Conservation (phyloP, 2,113 vertebrate genomes). For the Pseudorhombus dupliciocellatus region DNA sequence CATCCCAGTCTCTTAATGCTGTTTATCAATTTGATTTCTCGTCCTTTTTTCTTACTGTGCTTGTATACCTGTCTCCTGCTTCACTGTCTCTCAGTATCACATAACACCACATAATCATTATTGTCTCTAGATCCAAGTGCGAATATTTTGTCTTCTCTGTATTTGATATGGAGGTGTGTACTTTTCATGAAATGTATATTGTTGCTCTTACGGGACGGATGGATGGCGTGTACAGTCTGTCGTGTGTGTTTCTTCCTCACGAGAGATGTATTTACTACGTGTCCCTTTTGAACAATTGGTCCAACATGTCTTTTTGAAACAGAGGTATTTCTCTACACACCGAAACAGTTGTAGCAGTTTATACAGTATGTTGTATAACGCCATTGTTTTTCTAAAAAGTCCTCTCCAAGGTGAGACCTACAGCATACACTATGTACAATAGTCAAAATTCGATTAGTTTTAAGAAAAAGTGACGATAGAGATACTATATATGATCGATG, state of each 20-base stretch:
- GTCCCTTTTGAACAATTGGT: constrained; percentile 74
- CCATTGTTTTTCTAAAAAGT: constrained; percentile 67
- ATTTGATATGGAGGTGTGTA: constrained; percentile 73
- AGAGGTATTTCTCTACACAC: constrained; percentile 76
- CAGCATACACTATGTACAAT: constrained; percentile 78
- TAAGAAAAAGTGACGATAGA: constrained; percentile 77
- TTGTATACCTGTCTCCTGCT: constrained; percentile 61
- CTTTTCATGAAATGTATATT: constrained; percentile 72
- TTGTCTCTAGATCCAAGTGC: constrained; percentile 71
- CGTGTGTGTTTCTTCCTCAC: constrained; percentile 61
- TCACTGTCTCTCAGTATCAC: constrained; percentile 63
- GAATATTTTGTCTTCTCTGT: constrained; percentile 74
- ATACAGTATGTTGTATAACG: constrained; percentile 78
- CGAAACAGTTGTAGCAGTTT: constrained; percentile 77
- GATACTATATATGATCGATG: constrained; percentile 83
- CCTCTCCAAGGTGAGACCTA: constrained; percentile 66
- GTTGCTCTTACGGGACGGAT: constrained; percentile 58
- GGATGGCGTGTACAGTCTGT: constrained; percentile 62
- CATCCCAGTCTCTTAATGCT: constrained; percentile 66
- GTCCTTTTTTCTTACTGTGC: constrained; percentile 61
- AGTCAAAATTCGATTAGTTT: constrained; percentile 79
- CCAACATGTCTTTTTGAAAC: constrained; percentile 75
- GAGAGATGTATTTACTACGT: constrained; percentile 67
- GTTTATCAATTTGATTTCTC: constrained; percentile 69
- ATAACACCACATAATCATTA: constrained; percentile 63